Conservation (phyloP, 2,797 vertebrate species). For the Loriculus beryllinus region DNA sequence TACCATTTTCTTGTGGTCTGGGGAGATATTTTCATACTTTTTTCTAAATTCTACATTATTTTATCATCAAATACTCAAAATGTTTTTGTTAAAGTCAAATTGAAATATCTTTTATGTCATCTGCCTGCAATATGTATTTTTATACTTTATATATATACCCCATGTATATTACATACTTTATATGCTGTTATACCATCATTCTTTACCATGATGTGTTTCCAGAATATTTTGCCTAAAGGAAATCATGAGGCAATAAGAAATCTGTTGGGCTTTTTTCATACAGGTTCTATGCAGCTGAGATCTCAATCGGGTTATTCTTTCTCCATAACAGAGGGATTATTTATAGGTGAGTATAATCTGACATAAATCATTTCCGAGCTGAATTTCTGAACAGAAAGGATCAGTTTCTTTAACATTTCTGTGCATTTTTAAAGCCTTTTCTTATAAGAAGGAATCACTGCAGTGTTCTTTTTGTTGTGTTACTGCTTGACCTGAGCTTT, state of each 20-base stretch:
- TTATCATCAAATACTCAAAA: background rate
- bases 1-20: background rate
- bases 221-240: background rate
- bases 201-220: background rate
- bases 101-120: background rate
- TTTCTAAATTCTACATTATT: background rate
- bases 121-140: background rate
- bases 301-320: conserved; percentile 92
- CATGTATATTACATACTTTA: background rate
- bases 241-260: background rate
- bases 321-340: conserved; percentile 91
- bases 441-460: background rate
- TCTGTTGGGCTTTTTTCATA: conserved; percentile 20
- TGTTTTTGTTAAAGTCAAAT: background rate
- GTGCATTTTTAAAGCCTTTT: background rate
- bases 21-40: background rate
- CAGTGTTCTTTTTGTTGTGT: background rate
- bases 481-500: background rate
- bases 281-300: conserved; percentile 98
- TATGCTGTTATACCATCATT: background rate
- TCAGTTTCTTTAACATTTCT: background rate
- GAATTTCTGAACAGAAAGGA: background rate
- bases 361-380: background rate
- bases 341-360: conserved; percentile 83
- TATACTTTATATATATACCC: background rate